Conservation (phyloP, 2,113 vertebrate species). For the Rafetus swinhoei region DNA sequence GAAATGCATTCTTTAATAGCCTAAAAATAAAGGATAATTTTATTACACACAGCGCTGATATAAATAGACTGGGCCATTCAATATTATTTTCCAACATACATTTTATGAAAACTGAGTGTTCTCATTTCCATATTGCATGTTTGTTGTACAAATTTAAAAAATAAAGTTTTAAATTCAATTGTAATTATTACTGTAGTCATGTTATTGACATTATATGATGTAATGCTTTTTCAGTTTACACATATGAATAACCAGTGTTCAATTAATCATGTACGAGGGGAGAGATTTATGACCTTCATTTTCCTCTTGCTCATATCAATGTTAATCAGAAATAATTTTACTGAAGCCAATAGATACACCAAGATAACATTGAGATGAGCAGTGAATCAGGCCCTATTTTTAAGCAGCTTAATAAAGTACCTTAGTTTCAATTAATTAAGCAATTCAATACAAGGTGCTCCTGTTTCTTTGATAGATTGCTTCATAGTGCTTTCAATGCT, state of each 20-base stretch:
- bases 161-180: background rate
- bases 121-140: background rate
- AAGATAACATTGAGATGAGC: background rate
- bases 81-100: background rate
- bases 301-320: background rate
- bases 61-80: background rate
- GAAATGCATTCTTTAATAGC: background rate
- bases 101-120: background rate
- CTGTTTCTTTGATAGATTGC: background rate
- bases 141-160: background rate
- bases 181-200: background rate
- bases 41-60: background rate
- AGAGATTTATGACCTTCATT: background rate
- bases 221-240: background rate
- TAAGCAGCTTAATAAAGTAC: background rate
- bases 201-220: background rate
- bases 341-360: background rate
- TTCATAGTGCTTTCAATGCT: background rate
- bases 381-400: background rate
- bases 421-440: background rate
- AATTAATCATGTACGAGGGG: background rate
- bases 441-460: background rate
- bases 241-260: background rate
- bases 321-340: background rate
- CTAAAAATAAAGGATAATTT: background rate